Base-by-base conservation (phyloP, 2,888 invertebrate species). In the Pterobdella sp. region DNA sequence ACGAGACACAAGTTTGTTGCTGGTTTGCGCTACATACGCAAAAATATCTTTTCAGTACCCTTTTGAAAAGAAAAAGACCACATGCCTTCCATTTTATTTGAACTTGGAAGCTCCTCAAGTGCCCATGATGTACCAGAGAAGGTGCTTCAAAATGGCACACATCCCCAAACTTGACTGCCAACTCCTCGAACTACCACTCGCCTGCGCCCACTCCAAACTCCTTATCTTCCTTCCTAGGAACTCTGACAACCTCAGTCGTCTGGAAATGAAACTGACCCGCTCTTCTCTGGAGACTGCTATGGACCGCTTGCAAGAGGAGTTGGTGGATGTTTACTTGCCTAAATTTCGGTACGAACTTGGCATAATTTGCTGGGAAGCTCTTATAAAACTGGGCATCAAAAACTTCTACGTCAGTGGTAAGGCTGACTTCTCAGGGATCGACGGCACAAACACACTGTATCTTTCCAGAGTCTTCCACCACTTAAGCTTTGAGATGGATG, bases 241-340 rank as follows among this genome's bases (percentile, higher is more conserved):
- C 63, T 34, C 69, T 14, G 78, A 78, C 32, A 76, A 77, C 36
- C 66, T 77, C 29, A 67, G 60, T 22, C 77, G 76, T 37, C 68
- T 78, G 18, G 77, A 78, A 68, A 74, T 73, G 65, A 78, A 78
- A 63, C 71, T 78, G 49, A 67, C 74, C 10, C 69, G 78, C 7
- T 71, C 75, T n/a, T 71, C 74, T 1, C 64, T 78, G 29, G 77
- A 78, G 66, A 71, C 64, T n/a, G 64, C 70, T 56, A 37, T 74
- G 26, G 74, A 75, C 29, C 60, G 70, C 29, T 56, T 78, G 68
- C 68, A 69, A 34, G 75, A 75, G 10, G 76, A 78, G 63, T 52
- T 73, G 4, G 77, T 78, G 29, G 78, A 78, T 56, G 75, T 78
- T n/a, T 74, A 77, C 66, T 69, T 78, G 14, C 78, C 78, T 35